These are phyloP conservation scores for Plestiodon gilberti DNA, from an alignment of 2,113 vertebrate species.

Conservation along the genomic window DNA sequence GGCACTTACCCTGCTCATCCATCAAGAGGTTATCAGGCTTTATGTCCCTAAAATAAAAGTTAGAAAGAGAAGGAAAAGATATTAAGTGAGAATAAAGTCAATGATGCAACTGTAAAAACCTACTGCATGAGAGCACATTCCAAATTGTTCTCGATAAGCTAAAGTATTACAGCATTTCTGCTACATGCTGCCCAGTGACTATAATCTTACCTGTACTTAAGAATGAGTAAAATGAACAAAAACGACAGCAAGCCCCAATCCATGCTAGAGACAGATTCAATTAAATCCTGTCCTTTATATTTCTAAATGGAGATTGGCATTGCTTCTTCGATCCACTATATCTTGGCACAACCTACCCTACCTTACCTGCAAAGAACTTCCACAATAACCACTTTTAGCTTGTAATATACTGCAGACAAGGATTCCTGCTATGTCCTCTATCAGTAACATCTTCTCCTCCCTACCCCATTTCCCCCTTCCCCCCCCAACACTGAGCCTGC, in stretches of 20 bases:
- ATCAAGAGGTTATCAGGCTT: constrained; percentile 99
- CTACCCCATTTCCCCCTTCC: not conserved
- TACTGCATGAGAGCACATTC: not conserved
- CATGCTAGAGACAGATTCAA: not conserved
- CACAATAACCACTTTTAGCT: not conserved
- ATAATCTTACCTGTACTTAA: not conserved
- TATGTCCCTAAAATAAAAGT: constrained; percentile 86
- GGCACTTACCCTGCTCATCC: constrained; percentile 91
- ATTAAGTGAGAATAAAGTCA: constrained; percentile 19
- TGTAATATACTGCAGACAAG: not conserved
- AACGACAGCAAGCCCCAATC: not conserved
- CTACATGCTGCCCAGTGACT: not conserved
- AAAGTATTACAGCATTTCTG: not conserved
- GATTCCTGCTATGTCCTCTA: not conserved
- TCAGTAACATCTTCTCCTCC: not conserved
- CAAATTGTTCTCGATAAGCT: not conserved
- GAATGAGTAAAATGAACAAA: not conserved
- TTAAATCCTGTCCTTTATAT: not conserved
- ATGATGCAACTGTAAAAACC: accelerated
- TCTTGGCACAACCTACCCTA: not conserved
- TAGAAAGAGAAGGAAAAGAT: constrained; percentile 38
- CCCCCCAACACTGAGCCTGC: too few relatives aligned
- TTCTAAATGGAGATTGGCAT: not conserved
- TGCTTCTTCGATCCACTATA: not conserved
- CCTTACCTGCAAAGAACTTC: not conserved